A percentile compares a stretch with the other conserved stretches of the same genome.
phyloP scores from a whole-genome alignment of 2,113 vertebrate species.

The Lycaon pictus region DNA sequence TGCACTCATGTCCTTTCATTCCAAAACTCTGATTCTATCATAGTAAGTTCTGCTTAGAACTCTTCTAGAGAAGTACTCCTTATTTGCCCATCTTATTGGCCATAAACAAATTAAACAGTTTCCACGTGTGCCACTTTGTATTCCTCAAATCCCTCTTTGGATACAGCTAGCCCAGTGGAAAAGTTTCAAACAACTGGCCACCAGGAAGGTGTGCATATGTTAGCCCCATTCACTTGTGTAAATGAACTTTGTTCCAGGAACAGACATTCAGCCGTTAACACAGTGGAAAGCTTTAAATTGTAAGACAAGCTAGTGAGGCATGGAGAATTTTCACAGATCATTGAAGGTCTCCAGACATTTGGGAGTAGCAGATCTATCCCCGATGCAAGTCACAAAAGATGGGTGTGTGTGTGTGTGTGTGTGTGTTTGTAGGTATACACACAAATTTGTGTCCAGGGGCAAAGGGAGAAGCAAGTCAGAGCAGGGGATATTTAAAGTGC shows the following conservation, averaged over 20 bases:
- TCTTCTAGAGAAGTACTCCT: not conserved
- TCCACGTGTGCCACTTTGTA: not conserved
- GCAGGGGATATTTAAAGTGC: not conserved
- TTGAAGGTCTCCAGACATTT: not conserved
- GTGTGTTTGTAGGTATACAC: not conserved
- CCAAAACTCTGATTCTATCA: not conserved
- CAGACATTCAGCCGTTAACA: not conserved
- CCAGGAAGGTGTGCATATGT: not conserved
- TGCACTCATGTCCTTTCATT: not conserved
- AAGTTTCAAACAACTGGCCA: not conserved
- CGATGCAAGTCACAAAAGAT: not conserved
- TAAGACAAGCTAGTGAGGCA: not conserved
- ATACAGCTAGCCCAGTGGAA: not conserved
- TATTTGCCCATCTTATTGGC: not conserved
- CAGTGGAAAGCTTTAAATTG: not conserved
- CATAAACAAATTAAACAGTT: not conserved
- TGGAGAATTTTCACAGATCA: not conserved
- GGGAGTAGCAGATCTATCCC: not conserved
- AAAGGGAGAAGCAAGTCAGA: not conserved
- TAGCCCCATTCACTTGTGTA: not conserved
- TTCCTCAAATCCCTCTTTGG: not conserved
- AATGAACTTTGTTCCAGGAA: not conserved
- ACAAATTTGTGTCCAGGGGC: not conserved
- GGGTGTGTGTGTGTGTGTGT: not conserved
- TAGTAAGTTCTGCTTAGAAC: not conserved